Evolutionary conservation across 2,113 vertebrate species (phyloP).

Genomic region (Callocephalon fimbriatum): DNA sequence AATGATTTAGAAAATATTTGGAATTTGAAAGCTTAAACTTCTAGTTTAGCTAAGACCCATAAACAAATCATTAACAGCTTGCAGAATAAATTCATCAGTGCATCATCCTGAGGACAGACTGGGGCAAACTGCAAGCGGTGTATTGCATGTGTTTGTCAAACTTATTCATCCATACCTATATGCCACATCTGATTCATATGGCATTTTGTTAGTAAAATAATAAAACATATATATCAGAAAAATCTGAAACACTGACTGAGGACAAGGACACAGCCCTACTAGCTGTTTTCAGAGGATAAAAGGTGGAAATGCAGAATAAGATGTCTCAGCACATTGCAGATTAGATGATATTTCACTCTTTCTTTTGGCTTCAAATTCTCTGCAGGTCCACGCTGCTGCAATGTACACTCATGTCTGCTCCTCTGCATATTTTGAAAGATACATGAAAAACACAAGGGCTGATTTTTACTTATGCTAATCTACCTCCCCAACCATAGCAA

Average conservation of each 20-base stretch:
- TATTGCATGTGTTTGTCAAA: neutral
- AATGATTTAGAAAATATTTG: neutral
- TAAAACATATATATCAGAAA: neutral
- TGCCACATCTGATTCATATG: neutral
- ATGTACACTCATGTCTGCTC: neutral
- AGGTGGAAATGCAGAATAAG: neutral
- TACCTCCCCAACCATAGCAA: neutral
- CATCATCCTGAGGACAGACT: neutral
- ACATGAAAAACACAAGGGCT: neutral
- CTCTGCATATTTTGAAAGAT: neutral
- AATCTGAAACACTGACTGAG: neutral
- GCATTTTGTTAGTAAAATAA: conserved; percentile 2
- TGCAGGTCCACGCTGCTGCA: neutral
- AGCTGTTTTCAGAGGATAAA: conserved; percentile 16
- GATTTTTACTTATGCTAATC: neutral
- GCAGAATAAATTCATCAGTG: conserved; percentile 36
- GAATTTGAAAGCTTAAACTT: conserved; percentile 13
- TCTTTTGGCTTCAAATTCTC: neutral
- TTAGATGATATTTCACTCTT: neutral
- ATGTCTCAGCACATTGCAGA: neutral
- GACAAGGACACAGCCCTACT: neutral
- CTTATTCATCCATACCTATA: neutral
- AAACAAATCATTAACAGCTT: conserved; percentile 30
- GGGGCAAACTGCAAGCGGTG: neutral
- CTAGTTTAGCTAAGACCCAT: conserved; percentile 23